Base-by-base conservation (phyloP, 2,888 invertebrate genomes). In the Pristionchus japonicus region DNA sequence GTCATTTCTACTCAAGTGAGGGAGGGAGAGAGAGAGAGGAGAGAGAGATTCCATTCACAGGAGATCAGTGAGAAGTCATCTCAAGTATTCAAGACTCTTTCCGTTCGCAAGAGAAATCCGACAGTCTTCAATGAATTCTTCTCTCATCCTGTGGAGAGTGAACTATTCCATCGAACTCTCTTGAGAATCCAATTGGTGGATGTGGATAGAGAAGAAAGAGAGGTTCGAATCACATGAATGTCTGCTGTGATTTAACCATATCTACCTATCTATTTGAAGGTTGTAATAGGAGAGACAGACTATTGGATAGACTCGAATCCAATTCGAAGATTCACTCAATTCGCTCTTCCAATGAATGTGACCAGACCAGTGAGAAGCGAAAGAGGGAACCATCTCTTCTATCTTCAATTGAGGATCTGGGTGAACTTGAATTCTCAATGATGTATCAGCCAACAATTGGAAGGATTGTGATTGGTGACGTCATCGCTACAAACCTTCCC, bases 291-390 rank as follows among this genome's bases (percentile, higher is more conserved):
- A n/a, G 74, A 74, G 34, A 47, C 86, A 20, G 86, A 86, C 37
- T 86, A 86, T 37, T 86, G 86, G 86, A 86, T 86, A 9, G 74
- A 86, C 31, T n/a, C 86, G 3, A 86, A 86, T 86, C 86, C 86
- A 6, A 86, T 86, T 34, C 23, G 40, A 20, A 20, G 86, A 31
- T 86, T 86, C 74, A 86, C 74, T 70, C 57, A 70, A 52, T 86
- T 86, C 47, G 70, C 70, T 13, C 49, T 86, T 15, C 70, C 86
- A 57, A 86, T 86, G 86, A 74, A 20, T n/a, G 34, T 49, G 9
- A 11, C 86, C 7, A 86, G 37, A 49, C 86, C 86, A 49, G 86
- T 86, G n/a, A 57, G 74, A n/a, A n/a, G n/a, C n/a, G 34, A 40
- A 34, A 23, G 1, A 74, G 2, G 74, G 31, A 74, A 34, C 15